Percentiles rank a stretch among this genome's conserved stretches.
These are phyloP conservation scores for Drosophila repletoides DNA, from an alignment of 1,140 invertebrate genomes.

Conservation along the genomic window DNA sequence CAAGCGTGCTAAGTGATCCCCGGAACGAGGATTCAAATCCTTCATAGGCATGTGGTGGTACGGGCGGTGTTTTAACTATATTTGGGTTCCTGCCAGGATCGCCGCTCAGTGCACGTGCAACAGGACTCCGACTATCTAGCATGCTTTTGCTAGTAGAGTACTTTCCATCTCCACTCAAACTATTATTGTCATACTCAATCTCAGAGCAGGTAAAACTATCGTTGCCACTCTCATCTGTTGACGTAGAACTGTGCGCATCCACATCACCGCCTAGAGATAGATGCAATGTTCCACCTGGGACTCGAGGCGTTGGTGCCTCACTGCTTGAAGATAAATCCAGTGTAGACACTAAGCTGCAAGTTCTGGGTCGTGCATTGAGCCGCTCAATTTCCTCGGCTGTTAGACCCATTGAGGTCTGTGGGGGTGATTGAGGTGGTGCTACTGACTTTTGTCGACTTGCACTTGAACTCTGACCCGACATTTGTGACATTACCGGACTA, in stretches of 20 bases:
- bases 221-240: slow-evolving; percentile 96
- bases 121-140: slow-evolving; percentile 85
- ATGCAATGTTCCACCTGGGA: slow-evolving; percentile 86
- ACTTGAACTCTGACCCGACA: slow-evolving; percentile 91
- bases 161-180: slow-evolving; percentile 89
- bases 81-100: slow-evolving; percentile 81
- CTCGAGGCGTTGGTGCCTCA: slow-evolving; percentile 89
- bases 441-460: slow-evolving; percentile 86
- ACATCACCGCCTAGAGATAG: slow-evolving; percentile 85
- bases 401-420: slow-evolving; percentile 89
- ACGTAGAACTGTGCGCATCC: slow-evolving; percentile 91
- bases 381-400: slow-evolving; percentile 96
- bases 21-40: slow-evolving; percentile 96
- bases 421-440: slow-evolving; percentile 85
- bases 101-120: slow-evolving; percentile 85
- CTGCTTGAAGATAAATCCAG: slow-evolving; percentile 96
- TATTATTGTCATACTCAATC: slow-evolving; percentile 97
- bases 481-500: slow-evolving; percentile 94
- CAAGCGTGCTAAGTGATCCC: slow-evolving; percentile 95
- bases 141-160: slow-evolving; percentile 89
- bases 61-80: slow-evolving; percentile 84
- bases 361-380: slow-evolving; percentile 92
- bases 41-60: slow-evolving; percentile 90
- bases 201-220: slow-evolving; percentile 99
- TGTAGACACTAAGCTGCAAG: slow-evolving; percentile 94